Evolutionary conservation across 2,888 invertebrate species (phyloP), one percentile per base, ranked within the genome.

Genomic region (Apodemia mormo): DNA sequence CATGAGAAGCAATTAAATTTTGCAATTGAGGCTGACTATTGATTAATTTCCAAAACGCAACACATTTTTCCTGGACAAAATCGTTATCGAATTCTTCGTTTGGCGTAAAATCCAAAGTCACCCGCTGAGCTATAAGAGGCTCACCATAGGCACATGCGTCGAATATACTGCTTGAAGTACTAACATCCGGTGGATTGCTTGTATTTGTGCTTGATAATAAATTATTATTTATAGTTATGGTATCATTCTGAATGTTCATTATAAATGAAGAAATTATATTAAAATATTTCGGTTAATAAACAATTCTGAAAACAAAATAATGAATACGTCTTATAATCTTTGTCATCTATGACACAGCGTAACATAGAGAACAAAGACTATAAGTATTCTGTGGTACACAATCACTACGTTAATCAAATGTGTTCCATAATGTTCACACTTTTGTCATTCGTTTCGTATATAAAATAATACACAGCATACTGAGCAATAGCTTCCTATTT

Each of bases 101-200:
- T 1, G 80, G 81, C 2, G 77, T 80, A 75, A 84, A 83, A 75
- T 85, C 82, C 2, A 85, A 71, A 4, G 76, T 73, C 14, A 84
- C 68, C 58, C 77, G 80, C n/a, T 85, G 83, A 0, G 75, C 49
- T 7, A 45, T 29, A 14, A 80, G 66, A 0, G 84, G 81, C 54
- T 83, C 82, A 0, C 82, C 83, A 29, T 76, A 81, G 1, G 75
- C 78, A 9, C 71, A 72, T 8, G 80, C 80, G 0, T 74, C 74
- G 33, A 81, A 76, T n/a, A 52, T n/a, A 33, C 68, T 70, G 68
- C 72, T 68, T 2, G 65, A 65, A 29, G 29, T 29, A 0, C 43
- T 43, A 22, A 61, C 9, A 1, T 4, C 65, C 7, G 67, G 43
- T 22, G 37, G 12, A 2, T 64, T 68, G 4, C 45, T 61, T 30